These are phyloP conservation scores for Passer domesticus DNA, from an alignment of 2,113 vertebrate species.

Conservation along the genomic window DNA sequence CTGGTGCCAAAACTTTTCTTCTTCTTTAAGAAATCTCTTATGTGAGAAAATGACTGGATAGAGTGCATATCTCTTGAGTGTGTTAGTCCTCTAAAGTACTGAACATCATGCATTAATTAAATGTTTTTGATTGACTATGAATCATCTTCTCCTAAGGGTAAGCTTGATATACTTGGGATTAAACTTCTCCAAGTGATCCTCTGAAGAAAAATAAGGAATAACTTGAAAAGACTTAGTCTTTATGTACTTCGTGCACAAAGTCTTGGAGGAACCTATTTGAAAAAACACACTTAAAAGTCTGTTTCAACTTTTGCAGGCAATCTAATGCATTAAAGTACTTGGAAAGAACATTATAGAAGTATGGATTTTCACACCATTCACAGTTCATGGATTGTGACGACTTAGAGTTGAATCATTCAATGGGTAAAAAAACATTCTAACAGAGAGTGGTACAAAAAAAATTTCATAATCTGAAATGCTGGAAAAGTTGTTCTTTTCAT, in stretches of 20 bases:
- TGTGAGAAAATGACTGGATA: not conserved
- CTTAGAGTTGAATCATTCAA: not conserved
- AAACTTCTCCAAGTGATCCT: not conserved
- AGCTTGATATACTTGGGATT: not conserved
- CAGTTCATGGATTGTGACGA: not conserved
- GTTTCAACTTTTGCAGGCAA: not conserved
- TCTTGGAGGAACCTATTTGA: not conserved
- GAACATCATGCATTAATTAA: conserved; percentile 20
- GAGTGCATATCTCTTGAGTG: not conserved
- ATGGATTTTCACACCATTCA: not conserved
- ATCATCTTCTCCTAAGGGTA: not conserved
- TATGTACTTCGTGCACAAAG: not conserved
- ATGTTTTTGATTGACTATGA: conserved; percentile 15
- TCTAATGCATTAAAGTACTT: not conserved
- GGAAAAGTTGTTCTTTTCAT: not conserved
- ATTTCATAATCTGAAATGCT: not conserved
- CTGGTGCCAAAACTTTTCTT: not conserved
- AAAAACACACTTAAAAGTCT: not conserved
- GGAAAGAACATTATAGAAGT: not conserved
- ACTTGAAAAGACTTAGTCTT: not conserved
- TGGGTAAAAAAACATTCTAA: not conserved
- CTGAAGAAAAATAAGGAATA: not conserved
- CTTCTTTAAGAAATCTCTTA: not conserved
- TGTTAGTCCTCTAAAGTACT: not conserved
- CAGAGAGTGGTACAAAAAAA: not conserved